These are phyloP conservation scores for Amiota communis DNA, from an alignment of 2,888 invertebrate genomes.

Conservation along the genomic window DNA sequence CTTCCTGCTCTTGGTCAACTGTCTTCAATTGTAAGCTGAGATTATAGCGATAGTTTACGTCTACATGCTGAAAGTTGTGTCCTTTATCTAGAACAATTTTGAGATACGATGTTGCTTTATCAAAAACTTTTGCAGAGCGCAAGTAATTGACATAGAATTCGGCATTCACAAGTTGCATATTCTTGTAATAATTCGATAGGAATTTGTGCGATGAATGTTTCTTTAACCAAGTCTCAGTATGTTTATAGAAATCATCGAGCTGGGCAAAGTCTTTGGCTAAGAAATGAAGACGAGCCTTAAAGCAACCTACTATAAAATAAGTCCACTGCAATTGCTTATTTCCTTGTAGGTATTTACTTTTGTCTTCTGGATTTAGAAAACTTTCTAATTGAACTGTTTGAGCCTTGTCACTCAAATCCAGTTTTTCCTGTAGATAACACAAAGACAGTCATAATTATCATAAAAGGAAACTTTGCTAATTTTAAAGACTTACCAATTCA, in stretches of 20 bases:
- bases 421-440: slow-evolving; percentile 38
- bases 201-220: slow-evolving; percentile 32
- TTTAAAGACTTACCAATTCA: slow-evolving; percentile 40
- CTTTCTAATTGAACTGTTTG: slow-evolving; percentile 45
- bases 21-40: slow-evolving; percentile 54
- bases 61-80: slow-evolving; percentile 38
- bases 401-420: slow-evolving; percentile 36
- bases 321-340: slow-evolving; percentile 58
- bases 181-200: slow-evolving; percentile 26
- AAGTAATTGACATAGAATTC: slow-evolving; percentile 64
- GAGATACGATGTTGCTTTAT: background rate
- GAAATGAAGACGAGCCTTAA: slow-evolving; percentile 64
- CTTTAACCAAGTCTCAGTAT: slow-evolving; percentile 53
- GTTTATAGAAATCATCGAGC: slow-evolving; percentile 59
- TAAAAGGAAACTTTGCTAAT: slow-evolving; percentile 34
- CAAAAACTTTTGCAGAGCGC: slow-evolving; percentile 52
- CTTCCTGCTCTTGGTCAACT: slow-evolving; percentile 42
- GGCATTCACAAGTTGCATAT: slow-evolving; percentile 51
- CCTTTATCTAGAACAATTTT: background rate
- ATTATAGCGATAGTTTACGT: slow-evolving; percentile 58
- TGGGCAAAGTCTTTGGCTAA: slow-evolving; percentile 58
- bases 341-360: slow-evolving; percentile 39
- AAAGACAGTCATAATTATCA: background rate
- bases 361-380: slow-evolving; percentile 44
- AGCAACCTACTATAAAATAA: slow-evolving; percentile 61